Conservation (phyloP, 2,888 invertebrate genomes). For the Harmothoe impar region DNA sequence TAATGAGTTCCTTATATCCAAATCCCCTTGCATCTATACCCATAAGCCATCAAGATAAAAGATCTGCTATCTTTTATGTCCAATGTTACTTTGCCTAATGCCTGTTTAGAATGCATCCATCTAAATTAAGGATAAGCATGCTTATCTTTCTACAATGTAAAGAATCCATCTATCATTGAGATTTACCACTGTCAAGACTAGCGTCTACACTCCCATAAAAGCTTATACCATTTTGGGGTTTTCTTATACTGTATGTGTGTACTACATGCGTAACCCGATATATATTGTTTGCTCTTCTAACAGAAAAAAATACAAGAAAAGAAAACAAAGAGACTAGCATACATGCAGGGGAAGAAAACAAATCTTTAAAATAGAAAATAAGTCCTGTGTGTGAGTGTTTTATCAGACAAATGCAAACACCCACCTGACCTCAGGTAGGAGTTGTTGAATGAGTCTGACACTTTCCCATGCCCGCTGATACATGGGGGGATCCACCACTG, state of each 20-base stretch:
- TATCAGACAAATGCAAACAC: not conserved
- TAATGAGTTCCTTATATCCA: too few relatives aligned
- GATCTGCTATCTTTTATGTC: too few relatives aligned
- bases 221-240: too few relatives aligned
- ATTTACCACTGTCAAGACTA: too few relatives aligned
- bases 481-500: not conserved
- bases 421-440: conserved; percentile 13
- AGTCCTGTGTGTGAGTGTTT: conserved; percentile 11
- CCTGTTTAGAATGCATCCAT: too few relatives aligned
- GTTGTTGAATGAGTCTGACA: conserved; percentile 11
- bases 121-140: too few relatives aligned
- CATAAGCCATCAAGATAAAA: too few relatives aligned
- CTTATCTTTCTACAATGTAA: too few relatives aligned
- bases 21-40: too few relatives aligned
- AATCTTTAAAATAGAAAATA: not conserved
- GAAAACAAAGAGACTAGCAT: not conserved
- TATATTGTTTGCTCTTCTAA: not conserved
- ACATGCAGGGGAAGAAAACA: not conserved
- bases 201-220: too few relatives aligned
- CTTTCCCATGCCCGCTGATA: conserved; percentile 35
- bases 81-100: too few relatives aligned
- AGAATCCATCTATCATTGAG: too few relatives aligned
- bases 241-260: not conserved
- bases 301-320: not conserved
- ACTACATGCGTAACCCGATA: not conserved